Evolutionary conservation across 2,797 vertebrate genomes (phyloP), one percentile per base, ranked within the genome.

Genomic region (Buceros bicornis): DNA sequence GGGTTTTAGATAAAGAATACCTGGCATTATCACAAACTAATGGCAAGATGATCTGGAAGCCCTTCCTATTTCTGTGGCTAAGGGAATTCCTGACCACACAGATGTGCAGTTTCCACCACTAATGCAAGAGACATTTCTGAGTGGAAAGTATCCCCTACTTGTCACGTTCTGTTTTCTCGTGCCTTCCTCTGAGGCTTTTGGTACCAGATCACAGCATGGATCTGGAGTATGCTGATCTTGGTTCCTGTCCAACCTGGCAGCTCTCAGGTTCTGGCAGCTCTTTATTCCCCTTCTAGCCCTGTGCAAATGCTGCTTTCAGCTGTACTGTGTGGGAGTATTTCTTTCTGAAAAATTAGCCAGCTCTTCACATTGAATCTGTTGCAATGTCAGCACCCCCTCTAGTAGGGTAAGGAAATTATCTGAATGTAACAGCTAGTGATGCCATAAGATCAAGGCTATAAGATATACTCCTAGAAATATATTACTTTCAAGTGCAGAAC

Each of bases 401-500:
- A 91, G 73, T 6, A 91, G 71, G 48, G 80, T 76, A 82, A 87
- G 62, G 70, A 95, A 97, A 96, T 95, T 83, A 94, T 82, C 78
- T 93, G 56, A 87, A 87, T 33, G 56, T 80, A 95, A 81, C 43
- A 85, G 74, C 61, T 54, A 79, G 73, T 16, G n/a, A 86, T 58
- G 69, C 31, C 58, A 82, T 58, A 85, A 74, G 65, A 91, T 64
- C 50, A 91, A 83, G 28, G 50, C 37, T 85, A 65, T 61, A 62
- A 94, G 87, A 78, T 25, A 88, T 8, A 54, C 78, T 92, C 58
- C 33, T 83, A 50, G 22, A 85, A 89, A 87, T 35, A 82, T 13
- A 83, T 91, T 92, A 93, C 89, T 95, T 97, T 93, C 82, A 95
- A 98, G 84, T 42, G 53, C 51, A 87, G 64, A 77, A 91, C 70